Conservation (phyloP, 2,797 vertebrate genomes). For the Otus scops region DNA sequence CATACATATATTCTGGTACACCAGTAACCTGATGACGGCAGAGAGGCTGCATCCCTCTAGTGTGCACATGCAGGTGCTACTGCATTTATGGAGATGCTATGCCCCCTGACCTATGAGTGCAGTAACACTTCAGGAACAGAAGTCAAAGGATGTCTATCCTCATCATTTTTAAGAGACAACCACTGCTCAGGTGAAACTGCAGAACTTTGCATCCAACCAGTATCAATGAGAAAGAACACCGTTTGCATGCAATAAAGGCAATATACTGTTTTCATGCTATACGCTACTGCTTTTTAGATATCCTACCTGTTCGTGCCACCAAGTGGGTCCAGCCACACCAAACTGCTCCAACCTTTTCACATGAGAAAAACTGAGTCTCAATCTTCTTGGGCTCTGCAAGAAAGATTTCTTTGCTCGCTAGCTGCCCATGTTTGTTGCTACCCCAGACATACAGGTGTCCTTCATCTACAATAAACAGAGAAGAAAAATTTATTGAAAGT, state of each 20-base stretch:
- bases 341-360: conserved; percentile 78
- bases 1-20: not conserved
- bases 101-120: not conserved
- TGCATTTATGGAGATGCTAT: not conserved
- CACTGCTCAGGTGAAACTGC: not conserved
- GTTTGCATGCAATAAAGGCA: not conserved
- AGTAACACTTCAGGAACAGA: not conserved
- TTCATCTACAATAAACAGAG: conserved; percentile 70
- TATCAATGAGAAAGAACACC: not conserved
- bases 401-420: conserved; percentile 78
- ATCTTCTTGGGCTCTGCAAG: conserved; percentile 78
- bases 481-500: not conserved
- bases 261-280: not conserved
- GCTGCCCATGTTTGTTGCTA: conserved; percentile 88
- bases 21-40: not conserved
- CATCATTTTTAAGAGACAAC: not conserved
- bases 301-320: conserved; percentile 85
- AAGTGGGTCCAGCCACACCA: conserved; percentile 95
- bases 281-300: not conserved
- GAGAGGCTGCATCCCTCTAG: not conserved
- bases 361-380: conserved; percentile 72
- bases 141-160: not conserved
- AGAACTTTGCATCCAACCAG: not conserved
- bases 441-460: conserved; percentile 91
- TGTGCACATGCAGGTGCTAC: not conserved